phyloP scores from a whole-genome alignment of 2,888 invertebrate genomes.

The Agrochola lota region DNA sequence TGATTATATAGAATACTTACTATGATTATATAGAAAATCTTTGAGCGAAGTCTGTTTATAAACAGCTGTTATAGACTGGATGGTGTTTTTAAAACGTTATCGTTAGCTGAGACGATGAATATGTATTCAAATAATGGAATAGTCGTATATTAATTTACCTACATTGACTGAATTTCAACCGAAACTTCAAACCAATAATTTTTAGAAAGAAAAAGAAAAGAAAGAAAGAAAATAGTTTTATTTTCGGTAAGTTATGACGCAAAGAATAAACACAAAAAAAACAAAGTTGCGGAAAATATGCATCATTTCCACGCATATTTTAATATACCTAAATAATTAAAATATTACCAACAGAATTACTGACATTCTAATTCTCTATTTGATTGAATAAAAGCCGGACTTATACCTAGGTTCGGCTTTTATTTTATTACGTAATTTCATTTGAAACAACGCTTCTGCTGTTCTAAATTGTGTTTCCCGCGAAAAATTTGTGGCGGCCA shows the following conservation, averaged over 20 bases:
- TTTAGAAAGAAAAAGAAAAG: background rate
- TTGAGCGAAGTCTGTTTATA: slow-evolving; percentile 27
- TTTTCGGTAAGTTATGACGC: too few species aligned
- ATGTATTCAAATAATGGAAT: slow-evolving; percentile 19
- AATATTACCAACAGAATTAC: background rate
- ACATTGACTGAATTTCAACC: slow-evolving; percentile 12
- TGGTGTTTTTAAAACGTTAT: slow-evolving; percentile 33
- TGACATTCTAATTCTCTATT: too few species aligned
- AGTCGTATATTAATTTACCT: too few species aligned
- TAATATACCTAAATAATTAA: background rate
- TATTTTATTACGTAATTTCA: slow-evolving; percentile 36
- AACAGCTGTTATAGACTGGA: slow-evolving; percentile 13
- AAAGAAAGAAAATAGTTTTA: too few species aligned
- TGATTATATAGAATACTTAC: background rate
- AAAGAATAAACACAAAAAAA: too few species aligned
- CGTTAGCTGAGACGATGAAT: slow-evolving; percentile 13
- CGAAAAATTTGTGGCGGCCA: slow-evolving; percentile 71
- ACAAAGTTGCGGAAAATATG: too few species aligned
- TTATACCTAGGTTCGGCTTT: slow-evolving; percentile 12
- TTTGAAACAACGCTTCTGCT: slow-evolving; percentile 41
- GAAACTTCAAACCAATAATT: background rate
- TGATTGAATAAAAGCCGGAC: too few species aligned
- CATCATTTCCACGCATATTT: too few species aligned
- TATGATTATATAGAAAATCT: too few species aligned
- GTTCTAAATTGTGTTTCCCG: slow-evolving; percentile 56